These are phyloP conservation scores for Pipistrellus pygmaeus DNA, from an alignment of 2,797 vertebrate genomes.

Conservation along the genomic window DNA sequence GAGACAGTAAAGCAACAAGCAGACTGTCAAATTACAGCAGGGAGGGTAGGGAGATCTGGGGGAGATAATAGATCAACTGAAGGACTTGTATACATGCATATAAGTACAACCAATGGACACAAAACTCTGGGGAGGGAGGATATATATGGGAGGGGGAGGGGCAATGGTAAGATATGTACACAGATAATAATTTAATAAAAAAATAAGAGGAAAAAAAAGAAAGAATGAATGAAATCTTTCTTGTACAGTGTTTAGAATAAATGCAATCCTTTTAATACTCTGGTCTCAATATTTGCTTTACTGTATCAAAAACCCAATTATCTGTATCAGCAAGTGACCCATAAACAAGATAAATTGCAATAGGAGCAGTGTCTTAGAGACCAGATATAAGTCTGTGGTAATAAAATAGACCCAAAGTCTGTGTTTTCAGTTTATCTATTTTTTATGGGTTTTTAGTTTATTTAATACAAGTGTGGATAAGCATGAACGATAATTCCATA, in stretches of 20 bases:
- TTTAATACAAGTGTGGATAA: neutral
- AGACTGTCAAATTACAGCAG: too few species aligned
- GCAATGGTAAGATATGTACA: too few species aligned
- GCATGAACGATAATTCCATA: neutral
- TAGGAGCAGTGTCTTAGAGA: neutral
- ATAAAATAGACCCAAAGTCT: neutral
- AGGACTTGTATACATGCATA: too few species aligned
- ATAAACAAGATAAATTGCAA: neutral
- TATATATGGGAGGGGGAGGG: too few species aligned
- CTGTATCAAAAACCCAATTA: neutral
- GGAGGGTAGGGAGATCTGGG: too few species aligned
- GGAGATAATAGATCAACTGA: too few species aligned
- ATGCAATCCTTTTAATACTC: neutral
- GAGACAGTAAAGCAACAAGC: too few species aligned
- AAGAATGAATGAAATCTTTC: neutral
- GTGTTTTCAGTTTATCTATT: constrained; percentile 11
- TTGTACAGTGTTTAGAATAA: neutral
- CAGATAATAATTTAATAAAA: too few species aligned
- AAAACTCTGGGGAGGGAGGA: too few species aligned
- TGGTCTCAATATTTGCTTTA: constrained; percentile 24
- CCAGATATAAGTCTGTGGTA: neutral
- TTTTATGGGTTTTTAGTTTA: neutral
- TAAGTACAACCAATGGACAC: too few species aligned
- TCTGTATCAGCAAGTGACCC: neutral
- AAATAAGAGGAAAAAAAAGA: too few species aligned